A percentile compares a stretch with the other conserved stretches of the same genome.
These are phyloP conservation scores for Phalangium opilio DNA, from an alignment of 2,888 invertebrate species.

Conservation along the genomic window DNA sequence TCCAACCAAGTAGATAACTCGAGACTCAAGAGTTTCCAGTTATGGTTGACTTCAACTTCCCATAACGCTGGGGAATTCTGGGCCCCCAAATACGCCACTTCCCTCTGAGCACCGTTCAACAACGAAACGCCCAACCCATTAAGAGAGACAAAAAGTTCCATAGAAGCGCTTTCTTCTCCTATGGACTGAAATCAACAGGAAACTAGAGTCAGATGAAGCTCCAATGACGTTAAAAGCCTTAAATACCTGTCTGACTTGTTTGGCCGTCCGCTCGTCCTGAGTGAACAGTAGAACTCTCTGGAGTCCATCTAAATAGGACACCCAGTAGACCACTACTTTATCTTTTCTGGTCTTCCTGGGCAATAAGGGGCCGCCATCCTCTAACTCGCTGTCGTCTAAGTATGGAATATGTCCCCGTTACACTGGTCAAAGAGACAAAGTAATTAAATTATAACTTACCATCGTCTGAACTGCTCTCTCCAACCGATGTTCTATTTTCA, in stretches of 20 bases:
- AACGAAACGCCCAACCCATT: slow-evolving; percentile 48
- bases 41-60: slow-evolving; percentile 63
- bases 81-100: slow-evolving; percentile 51
- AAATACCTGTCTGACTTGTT: slow-evolving; percentile 38
- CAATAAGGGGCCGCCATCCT: slow-evolving; percentile 19
- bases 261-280: slow-evolving; percentile 54
- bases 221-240: too few relatives aligned
- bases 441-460: slow-evolving; percentile 4
- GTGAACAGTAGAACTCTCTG: slow-evolving; percentile 59
- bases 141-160: slow-evolving; percentile 51
- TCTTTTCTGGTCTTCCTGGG: slow-evolving; percentile 51
- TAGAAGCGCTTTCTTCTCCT: slow-evolving; percentile 45
- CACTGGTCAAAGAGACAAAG: too few relatives aligned
- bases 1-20: slow-evolving; percentile 68
- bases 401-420: too few relatives aligned
- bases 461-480: slow-evolving; percentile 27
- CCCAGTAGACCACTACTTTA: slow-evolving; percentile 63
- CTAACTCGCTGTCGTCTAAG: slow-evolving; percentile 32
- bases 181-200: slow-evolving; percentile 9
- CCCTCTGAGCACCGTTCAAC: slow-evolving; percentile 36
- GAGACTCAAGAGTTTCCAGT: slow-evolving; percentile 59
- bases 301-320: slow-evolving; percentile 55
- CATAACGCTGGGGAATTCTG: slow-evolving; percentile 55
- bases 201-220: too few relatives aligned
- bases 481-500: slow-evolving; percentile 22